Conservation (phyloP, 2,113 vertebrate genomes). For the Corynorhinus townsendii region DNA sequence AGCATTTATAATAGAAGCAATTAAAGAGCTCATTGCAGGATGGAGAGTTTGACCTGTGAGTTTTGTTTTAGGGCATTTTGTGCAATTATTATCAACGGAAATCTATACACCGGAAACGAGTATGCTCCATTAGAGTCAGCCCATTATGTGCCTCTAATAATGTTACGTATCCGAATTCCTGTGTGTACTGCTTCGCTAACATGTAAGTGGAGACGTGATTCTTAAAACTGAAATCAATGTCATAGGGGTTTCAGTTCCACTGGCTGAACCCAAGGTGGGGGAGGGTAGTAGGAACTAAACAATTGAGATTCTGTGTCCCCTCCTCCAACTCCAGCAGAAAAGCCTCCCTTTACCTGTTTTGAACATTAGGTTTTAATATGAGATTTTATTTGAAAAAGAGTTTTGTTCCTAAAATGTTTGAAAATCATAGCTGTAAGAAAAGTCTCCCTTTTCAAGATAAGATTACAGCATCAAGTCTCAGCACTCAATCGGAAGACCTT, state of each 20-base stretch:
- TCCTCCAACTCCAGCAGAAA: neutral
- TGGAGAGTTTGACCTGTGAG: slow-evolving; percentile 37
- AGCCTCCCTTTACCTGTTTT: neutral
- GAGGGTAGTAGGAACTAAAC: neutral
- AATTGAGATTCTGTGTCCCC: neutral
- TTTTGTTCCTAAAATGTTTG: slow-evolving; percentile 8
- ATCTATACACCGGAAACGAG: neutral
- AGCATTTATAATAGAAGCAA: neutral
- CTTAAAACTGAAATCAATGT: neutral
- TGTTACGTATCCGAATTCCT: slow-evolving; percentile 62
- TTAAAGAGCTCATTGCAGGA: neutral
- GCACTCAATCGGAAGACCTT: neutral
- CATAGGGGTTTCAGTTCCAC: neutral
- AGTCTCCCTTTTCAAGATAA: neutral
- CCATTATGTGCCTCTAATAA: slow-evolving; percentile 64
- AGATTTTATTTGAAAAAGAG: neutral
- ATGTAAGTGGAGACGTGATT: slow-evolving; percentile 59
- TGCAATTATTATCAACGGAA: slow-evolving; percentile 47
- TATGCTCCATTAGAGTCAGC: slow-evolving; percentile 56
- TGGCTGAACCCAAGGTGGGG: neutral
- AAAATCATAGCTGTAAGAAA: neutral
- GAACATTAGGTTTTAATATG: neutral
- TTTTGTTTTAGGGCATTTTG: slow-evolving; percentile 39
- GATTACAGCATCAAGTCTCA: neutral
- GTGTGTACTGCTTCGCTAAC: slow-evolving; percentile 64